A percentile compares a stretch with the other conserved stretches of the same genome.
Conservation (phyloP, 2,797 vertebrate species). For the Enteromius thamalakanensis region DNA sequence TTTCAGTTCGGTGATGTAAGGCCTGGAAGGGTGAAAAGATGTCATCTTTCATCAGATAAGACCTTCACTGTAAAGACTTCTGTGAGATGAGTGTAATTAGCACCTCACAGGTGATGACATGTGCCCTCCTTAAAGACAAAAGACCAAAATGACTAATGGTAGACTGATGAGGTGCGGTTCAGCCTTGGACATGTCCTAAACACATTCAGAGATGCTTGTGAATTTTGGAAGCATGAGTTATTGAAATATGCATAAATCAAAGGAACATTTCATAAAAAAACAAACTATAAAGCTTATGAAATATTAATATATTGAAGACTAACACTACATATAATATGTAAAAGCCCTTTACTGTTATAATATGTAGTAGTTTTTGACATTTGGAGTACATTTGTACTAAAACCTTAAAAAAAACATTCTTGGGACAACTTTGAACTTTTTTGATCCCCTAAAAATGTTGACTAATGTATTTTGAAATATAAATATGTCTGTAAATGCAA, state of each 20-base stretch:
- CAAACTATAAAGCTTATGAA: not conserved
- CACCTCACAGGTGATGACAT: conserved; percentile 33
- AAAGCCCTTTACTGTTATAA: not conserved
- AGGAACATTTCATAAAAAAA: not conserved
- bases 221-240: conserved; percentile 9
- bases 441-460: too few relatives aligned
- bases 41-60: conserved; percentile 18
- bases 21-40: not conserved
- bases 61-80: conserved; percentile 12
- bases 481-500: not conserved
- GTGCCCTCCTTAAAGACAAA: conserved; percentile 26
- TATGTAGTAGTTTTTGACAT: too few relatives aligned
- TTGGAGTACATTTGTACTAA: too few relatives aligned
- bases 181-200: conserved; percentile 14
- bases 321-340: not conserved
- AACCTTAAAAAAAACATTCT: too few relatives aligned
- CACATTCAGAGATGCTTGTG: not conserved
- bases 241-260: conserved; percentile 12
- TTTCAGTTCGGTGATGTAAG: not conserved
- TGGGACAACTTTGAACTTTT: too few relatives aligned
- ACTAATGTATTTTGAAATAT: too few relatives aligned
- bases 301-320: not conserved
- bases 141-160: conserved; percentile 2
- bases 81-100: conserved; percentile 40
- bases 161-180: conserved; percentile 4